A percentile compares a stretch with the other conserved stretches of the same genome.
Conservation (phyloP, 2,797 vertebrate species). For the Coregonus ussuriensis region DNA sequence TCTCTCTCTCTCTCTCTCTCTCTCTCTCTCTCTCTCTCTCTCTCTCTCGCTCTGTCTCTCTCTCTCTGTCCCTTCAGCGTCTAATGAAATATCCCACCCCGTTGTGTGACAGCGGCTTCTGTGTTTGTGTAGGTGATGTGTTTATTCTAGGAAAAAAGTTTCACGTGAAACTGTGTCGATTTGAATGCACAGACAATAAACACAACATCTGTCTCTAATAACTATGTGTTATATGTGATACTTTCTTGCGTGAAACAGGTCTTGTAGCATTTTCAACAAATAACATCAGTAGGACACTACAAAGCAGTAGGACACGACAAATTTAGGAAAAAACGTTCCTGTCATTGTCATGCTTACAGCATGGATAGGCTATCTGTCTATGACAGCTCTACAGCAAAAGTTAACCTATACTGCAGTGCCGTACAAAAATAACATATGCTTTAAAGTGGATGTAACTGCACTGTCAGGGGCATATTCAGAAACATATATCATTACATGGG, state of each 20-base stretch:
- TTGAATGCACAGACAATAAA: constrained; percentile 59
- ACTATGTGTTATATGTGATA: constrained; percentile 74
- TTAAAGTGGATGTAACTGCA: background rate
- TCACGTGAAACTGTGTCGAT: constrained; percentile 50
- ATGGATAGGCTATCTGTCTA: no score
- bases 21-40: constrained; percentile 68
- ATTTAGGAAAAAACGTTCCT: background rate
- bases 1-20: no score
- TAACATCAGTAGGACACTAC: constrained; percentile 62
- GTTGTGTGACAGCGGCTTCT: constrained; percentile 52
- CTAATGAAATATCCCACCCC: constrained; percentile 56
- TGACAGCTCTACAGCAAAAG: no score
- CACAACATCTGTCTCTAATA: constrained; percentile 78
- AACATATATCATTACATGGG: background rate
- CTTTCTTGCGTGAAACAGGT: constrained; percentile 49
- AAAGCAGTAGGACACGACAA: constrained; percentile 65
- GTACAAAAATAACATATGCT: background rate
- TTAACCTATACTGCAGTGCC: no score
- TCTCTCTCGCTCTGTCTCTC: constrained; percentile 67
- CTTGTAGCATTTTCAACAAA: constrained; percentile 49
- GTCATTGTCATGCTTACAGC: background rate
- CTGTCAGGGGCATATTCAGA: background rate
- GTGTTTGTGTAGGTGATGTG: constrained; percentile 64
- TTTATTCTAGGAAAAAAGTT: constrained; percentile 65
- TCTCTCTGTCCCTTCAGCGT: constrained; percentile 65